Conservation (phyloP, 53 echinoderm and acorn worm species). For the Luidia sarsii region DNA sequence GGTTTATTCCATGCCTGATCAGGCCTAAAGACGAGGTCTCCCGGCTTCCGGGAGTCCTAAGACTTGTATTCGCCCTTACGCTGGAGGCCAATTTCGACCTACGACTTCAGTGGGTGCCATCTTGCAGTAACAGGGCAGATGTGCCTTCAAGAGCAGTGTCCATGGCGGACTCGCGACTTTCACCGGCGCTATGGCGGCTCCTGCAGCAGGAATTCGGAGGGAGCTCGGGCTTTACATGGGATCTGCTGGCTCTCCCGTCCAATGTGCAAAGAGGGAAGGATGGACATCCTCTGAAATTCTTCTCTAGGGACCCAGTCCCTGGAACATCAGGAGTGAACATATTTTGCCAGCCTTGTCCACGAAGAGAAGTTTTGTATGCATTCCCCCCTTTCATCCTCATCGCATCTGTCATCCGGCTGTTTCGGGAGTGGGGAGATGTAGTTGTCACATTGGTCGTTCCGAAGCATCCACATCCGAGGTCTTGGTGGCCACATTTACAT, state of each 20-base stretch:
- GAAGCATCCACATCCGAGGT: too few relatives aligned
- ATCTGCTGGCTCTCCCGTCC: not conserved
- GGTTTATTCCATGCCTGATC: slow-evolving; percentile 5
- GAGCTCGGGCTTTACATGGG: not conserved
- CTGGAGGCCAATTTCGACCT: not conserved
- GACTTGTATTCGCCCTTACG: not conserved
- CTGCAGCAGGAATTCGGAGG: not conserved
- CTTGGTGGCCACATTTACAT: slow-evolving; percentile 17
- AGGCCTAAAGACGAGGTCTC: slow-evolving; percentile 1
- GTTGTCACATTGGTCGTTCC: slow-evolving; percentile 15
- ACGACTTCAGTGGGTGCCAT: not conserved
- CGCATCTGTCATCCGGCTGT: not conserved
- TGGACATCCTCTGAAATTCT: not conserved
- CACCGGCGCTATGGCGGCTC: not conserved
- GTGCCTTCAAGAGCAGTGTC: not conserved
- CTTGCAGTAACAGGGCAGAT: not conserved
- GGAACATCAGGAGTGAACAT: not conserved
- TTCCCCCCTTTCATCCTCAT: slow-evolving; percentile 6
- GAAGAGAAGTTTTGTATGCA: slow-evolving; percentile 3
- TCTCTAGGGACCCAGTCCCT: slow-evolving; percentile 10
- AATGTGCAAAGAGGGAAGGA: not conserved
- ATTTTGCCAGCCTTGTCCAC: slow-evolving; percentile 4
- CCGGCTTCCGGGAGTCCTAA: not conserved
- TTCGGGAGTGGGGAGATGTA: not conserved
- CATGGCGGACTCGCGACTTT: not conserved